These are phyloP conservation scores for Drosophila busckii DNA, from an alignment of 1,140 invertebrate genomes.

Conservation along the genomic window DNA sequence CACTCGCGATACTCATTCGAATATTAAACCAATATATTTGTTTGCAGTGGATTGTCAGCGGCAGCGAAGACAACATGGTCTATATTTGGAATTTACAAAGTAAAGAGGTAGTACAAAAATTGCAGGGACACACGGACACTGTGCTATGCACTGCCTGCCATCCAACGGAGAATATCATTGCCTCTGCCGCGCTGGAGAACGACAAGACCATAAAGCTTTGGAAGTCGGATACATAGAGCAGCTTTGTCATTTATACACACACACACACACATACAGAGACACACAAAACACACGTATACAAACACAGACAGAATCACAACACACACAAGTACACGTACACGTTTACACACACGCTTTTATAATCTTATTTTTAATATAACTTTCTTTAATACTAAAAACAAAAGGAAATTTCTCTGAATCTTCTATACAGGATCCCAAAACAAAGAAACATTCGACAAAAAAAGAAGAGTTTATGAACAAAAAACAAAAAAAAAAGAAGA, in stretches of 20 bases:
- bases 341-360: conserved; percentile 32
- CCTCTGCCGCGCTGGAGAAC: conserved; percentile 98
- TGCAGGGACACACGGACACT: conserved; percentile 98
- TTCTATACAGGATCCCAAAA: neutral
- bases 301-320: conserved; percentile 6
- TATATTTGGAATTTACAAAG: conserved; percentile 99
- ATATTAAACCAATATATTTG: neutral
- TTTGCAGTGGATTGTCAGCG: conserved; percentile 97
- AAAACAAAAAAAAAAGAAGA: conserved; percentile 12
- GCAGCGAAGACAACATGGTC: conserved; percentile 99
- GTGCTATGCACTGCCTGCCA: conserved; percentile 99
- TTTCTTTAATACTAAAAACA: conserved; percentile 9
- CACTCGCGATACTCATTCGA: neutral
- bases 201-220: conserved; percentile 99
- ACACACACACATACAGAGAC: conserved; percentile 11
- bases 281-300: neutral
- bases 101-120: conserved; percentile 99
- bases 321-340: conserved; percentile 22
- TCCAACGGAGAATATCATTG: conserved; percentile 99
- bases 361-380: conserved; percentile 30
- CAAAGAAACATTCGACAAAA: neutral
- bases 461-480: conserved; percentile 11
- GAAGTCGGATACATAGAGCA: conserved; percentile 95
- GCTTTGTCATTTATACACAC: neutral
- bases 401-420: conserved; percentile 1